These are phyloP conservation scores for Pogona vitticeps DNA, from an alignment of 2,113 vertebrate genomes.

Conservation along the genomic window DNA sequence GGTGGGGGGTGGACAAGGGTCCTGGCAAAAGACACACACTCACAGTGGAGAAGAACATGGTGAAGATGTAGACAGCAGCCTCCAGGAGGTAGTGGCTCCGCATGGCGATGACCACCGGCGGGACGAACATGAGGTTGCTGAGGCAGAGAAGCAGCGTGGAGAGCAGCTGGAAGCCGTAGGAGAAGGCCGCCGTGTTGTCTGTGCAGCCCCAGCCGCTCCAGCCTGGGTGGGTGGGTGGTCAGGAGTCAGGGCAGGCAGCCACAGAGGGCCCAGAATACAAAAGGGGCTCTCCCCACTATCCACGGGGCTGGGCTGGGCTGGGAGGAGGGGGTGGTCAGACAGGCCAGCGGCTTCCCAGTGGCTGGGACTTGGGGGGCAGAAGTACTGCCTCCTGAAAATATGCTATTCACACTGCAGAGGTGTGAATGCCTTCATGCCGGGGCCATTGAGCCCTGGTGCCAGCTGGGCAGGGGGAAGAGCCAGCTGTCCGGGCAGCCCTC, in stretches of 20 bases:
- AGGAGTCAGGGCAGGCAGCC: not conserved
- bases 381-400: not conserved
- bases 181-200: constrained; percentile 90
- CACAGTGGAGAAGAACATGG: constrained; percentile 99
- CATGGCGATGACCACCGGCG: constrained; percentile 92
- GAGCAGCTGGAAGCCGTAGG: constrained; percentile 96
- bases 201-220: constrained; percentile 98
- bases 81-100: constrained; percentile 93
- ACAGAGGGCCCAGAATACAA: not conserved
- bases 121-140: constrained; percentile 98
- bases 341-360: too few species aligned
- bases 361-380: not conserved
- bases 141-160: constrained; percentile 95
- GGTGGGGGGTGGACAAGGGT: too few species aligned
- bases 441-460: too few species aligned
- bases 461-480: too few species aligned
- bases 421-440: too few species aligned
- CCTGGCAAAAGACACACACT: constrained; percentile 38
- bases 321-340: too few species aligned
- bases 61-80: constrained; percentile 95
- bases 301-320: too few species aligned
- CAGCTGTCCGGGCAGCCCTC: too few species aligned
- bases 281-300: not conserved
- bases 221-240: constrained; percentile 71
- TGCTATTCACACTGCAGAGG: too few species aligned